A percentile compares a stretch with the other conserved stretches of the same genome.
phyloP scores from a whole-genome alignment of 2,113 vertebrate species.

The Ciconia stormi region DNA sequence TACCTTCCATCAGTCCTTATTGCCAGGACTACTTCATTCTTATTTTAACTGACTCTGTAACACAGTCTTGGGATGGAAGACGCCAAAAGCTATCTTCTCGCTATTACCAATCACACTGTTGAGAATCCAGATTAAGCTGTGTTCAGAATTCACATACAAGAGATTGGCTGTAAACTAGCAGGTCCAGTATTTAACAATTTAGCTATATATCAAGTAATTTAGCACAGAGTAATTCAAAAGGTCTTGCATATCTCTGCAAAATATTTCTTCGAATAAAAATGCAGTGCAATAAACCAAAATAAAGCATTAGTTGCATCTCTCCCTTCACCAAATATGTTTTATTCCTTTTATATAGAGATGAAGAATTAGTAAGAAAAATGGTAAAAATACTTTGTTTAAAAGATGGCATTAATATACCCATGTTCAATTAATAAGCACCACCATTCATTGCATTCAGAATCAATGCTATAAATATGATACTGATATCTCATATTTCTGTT shows the following conservation, averaged over 20 bases:
- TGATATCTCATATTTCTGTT: neutral
- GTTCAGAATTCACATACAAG: neutral
- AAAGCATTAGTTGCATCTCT: neutral
- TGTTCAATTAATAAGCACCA: neutral
- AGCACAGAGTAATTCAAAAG: neutral
- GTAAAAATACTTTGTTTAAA: neutral
- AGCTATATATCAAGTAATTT: neutral
- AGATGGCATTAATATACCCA: neutral
- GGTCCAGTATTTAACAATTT: neutral
- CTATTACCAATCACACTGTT: too few relatives aligned
- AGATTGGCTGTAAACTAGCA: neutral
- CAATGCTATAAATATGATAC: neutral
- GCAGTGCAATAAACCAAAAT: neutral
- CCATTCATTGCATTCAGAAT: neutral
- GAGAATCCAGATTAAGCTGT: neutral
- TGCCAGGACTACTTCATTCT: neutral
- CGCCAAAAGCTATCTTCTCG: neutral
- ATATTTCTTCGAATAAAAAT: neutral
- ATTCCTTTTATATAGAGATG: neutral
- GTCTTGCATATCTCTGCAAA: neutral
- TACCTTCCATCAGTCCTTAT: neutral
- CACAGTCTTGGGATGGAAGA: neutral
- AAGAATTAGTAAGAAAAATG: neutral
- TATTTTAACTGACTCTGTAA: neutral
- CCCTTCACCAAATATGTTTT: neutral